Evolutionary conservation across 1,140 invertebrate genomes (phyloP).

Genomic region (Drosophila repletoides): DNA sequence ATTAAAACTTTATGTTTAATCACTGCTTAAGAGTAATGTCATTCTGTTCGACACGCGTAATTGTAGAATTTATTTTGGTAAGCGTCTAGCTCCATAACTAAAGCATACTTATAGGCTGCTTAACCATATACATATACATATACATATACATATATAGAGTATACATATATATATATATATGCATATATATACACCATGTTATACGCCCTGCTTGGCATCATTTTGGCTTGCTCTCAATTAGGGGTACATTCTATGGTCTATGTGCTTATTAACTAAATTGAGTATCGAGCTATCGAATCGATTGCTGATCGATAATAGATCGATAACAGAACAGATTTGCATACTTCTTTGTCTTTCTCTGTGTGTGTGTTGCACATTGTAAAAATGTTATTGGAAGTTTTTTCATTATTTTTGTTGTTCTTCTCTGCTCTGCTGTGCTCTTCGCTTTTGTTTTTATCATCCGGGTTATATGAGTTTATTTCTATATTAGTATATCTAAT

Average conservation of each 20-base stretch:
- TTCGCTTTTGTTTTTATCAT: conserved; percentile 9
- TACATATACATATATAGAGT: conserved; percentile 7
- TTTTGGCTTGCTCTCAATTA: conserved; percentile 23
- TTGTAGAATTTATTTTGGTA: too few species aligned
- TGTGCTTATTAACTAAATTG: conserved; percentile 33
- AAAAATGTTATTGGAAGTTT: conserved; percentile 72
- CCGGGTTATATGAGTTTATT: too few species aligned
- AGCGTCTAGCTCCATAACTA: too few species aligned
- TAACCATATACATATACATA: neutral
- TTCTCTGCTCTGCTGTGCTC: too few species aligned
- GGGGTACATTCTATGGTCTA: conserved; percentile 22
- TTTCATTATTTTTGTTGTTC: too few species aligned
- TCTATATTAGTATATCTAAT: conserved; percentile 37
- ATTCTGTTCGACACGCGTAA: neutral
- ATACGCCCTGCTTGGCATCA: conserved; percentile 23
- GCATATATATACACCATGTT: conserved; percentile 25
- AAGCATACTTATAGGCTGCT: neutral
- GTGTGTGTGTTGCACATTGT: conserved; percentile 42
- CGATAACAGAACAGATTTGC: too few species aligned
- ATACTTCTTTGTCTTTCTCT: too few species aligned
- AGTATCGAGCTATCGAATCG: conserved; percentile 9
- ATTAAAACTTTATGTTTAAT: conserved; percentile 10
- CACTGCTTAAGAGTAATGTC: conserved; percentile 16
- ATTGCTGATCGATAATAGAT: conserved; percentile 7
- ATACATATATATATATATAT: conserved; percentile 16